Base-by-base conservation (phyloP, 1,140 invertebrate species). In the Bacillus rossius region DNA sequence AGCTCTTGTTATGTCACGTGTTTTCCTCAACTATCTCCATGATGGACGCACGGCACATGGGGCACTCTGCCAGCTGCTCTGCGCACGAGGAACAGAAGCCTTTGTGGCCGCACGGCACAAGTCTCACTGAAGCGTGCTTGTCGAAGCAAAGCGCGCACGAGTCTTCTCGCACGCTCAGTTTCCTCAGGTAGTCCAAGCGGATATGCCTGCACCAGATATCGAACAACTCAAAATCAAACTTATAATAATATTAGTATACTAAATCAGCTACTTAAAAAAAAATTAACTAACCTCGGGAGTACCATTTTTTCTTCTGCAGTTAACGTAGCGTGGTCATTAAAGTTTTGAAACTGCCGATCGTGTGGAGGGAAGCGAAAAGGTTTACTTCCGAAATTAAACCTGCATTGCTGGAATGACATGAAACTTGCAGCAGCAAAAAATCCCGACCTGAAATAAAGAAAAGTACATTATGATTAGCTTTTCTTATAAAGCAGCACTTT, bases 361-460 rank as follows among this genome's bases (percentile, higher is more conserved):
- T 71, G 75, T 0, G 91, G 92, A 49, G 92, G 89, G 78, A 80
- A 89, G 61, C 80, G 79, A 73, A 95, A 96, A 2, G 88, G 84
- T 63, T 83, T 79, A 50, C 82, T 79, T 51, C 94, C 94, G 76
- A 97, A 97, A 79, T 97, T 97, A 73, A 96, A 96, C 45, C 85
- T 79, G 77, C 92, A 94, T 68, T 96, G 92, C 69, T 97, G 93
- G 76, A 94, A 96, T 55, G 92, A 92, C 93, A 96, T 96, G 69
- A 96, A 95, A 76, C 91, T 95, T 1, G 92, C 93, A 14, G 92
- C 93, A 43, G 94, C 92, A 76, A 94, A 96, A 75, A 94, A 95
- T 54, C 91, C 92, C 65, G 81, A 79, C 63, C 91, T 93, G 68
- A 41, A 79, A 77, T 64, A 43, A 54, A 58, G 66, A 63, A 67